Evolutionary conservation across 2,797 vertebrate genomes (phyloP), one percentile per base, ranked within the genome.

Genomic region (Cottoperca gobio): DNA sequence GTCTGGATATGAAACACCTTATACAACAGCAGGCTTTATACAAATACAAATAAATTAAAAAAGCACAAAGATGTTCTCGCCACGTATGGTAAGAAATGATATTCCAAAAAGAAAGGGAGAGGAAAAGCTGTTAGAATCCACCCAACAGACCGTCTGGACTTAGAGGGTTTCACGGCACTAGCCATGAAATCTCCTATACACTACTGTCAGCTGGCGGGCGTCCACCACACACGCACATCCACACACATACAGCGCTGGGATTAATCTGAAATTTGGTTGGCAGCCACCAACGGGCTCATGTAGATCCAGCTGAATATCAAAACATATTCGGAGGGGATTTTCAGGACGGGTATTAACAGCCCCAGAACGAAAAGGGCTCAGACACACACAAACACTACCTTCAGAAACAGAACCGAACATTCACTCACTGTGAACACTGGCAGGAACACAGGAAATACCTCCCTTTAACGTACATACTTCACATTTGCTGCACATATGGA

Each of bases 311-410:
- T 74, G 58, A 88, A 88, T 75, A 85, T 88, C 77, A 81, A 86
- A 88, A 86, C 82, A 86, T 84, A 87, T 87, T 89, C 50, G 5
- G 65, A 13, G 49, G 70, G 79, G 78, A 86, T 91, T 90, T 90
- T 85, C 59, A 76, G 75, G 79, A 78, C 54, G 76, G 83, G 83
- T 82, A 85, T 86, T 78, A 85, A 83, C 73, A 68, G 64, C 45
- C 42, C 13, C 46, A 42, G 13, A 73, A 67, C n/a, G 31, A 66
- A 57, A 69, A 68, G 48, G 77, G 50, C 66, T 72, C 40, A 49
- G 33, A 28, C 46, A 50, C 31, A 50, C 31, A 7, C 21, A 74
- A 83, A 66, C 16, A 0, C 31, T 4, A 76, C 43, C 39, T 71
- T 64, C 17, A 68, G 57, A 31, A 77, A 53, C 21, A 77, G 37